Evolutionary conservation across 2,113 vertebrate genomes (phyloP), one percentile per base, ranked within the genome.

Genomic region (Rostratula benghalensis): DNA sequence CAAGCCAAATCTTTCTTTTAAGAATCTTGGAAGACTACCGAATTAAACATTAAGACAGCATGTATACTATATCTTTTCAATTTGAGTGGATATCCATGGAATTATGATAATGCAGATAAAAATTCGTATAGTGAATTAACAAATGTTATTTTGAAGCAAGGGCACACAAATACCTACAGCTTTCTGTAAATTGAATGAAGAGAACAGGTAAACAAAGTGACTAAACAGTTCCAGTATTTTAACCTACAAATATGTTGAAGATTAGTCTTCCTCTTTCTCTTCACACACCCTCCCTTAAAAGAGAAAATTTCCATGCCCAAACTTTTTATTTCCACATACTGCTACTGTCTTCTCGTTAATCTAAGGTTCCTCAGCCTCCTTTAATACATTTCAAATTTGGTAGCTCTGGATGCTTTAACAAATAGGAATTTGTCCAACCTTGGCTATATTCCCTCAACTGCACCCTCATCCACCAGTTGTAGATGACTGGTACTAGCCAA

Each of bases 401-500:
- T 53, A 78, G 54, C 48, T 90, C 45, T 56, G 56, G 43, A 87
- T 61, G 54, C 31, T 86, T 50, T 75, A 79, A 97, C 91, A 96
- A 97, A 87, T 37, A 93, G 50, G 51, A 93, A 90, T 74, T 83
- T 96, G 68, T 95, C 56, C 89, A 51, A 73, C 27, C 59, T 90
- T 97, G 94, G 93, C 83, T 87, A 57, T 39, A 80, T 85, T 93
- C 87, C 89, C 71, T 77, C 73, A 90, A 69, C 63, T 75, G 76
- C 50, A 86, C 65, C 48, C 91, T 92, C 64, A 84, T 56, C 37
- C 90, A 87, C 61, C 63, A 85, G 67, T 82, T 91, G 93, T 71
- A 75, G 83, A 89, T 95, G 95, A 90, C 97, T 97, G 97, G 96
- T 97, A 97, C 96, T 93, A 80, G 83, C 85, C 91, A 89, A 95